These are phyloP conservation scores for Calliopsis andreniformis DNA, from an alignment of 1,140 invertebrate species.

Conservation along the genomic window DNA sequence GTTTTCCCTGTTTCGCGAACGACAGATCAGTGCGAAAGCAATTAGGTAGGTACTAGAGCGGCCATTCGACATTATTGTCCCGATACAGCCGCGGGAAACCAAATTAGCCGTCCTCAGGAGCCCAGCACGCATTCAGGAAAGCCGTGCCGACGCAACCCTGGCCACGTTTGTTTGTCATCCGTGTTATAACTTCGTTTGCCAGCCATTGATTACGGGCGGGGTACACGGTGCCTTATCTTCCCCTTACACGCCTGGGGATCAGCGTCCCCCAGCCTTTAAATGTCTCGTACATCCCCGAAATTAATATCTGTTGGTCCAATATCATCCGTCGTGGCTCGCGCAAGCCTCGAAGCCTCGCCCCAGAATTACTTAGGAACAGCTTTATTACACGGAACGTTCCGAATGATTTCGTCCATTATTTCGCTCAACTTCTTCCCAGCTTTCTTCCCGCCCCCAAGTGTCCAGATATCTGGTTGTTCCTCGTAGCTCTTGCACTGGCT, in stretches of 20 bases:
- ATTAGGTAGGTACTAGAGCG: too few relatives aligned
- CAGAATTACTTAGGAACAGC: constrained; percentile 58
- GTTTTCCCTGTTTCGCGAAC: too few relatives aligned
- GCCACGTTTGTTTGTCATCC: constrained; percentile 59
- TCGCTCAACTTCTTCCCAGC: background rate
- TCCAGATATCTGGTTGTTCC: background rate
- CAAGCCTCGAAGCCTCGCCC: constrained; percentile 33
- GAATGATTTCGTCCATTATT: constrained; percentile 42
- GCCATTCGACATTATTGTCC: too few relatives aligned
- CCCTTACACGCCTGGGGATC: constrained; percentile 76
- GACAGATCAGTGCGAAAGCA: too few relatives aligned
- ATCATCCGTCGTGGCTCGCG: constrained; percentile 70
- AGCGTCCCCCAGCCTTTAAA: constrained; percentile 74
- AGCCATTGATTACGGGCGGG: constrained; percentile 76
- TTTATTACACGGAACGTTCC: constrained; percentile 65
- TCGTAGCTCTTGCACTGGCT: background rate
- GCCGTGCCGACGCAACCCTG: background rate
- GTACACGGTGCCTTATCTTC: constrained; percentile 77
- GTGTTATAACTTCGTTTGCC: constrained; percentile 62
- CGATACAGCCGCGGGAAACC: background rate
- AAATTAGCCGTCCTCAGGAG: constrained; percentile 7
- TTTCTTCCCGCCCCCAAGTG: background rate
- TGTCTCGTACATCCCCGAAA: constrained; percentile 79
- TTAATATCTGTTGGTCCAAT: constrained; percentile 80
- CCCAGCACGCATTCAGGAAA: background rate